These are phyloP conservation scores for Meghimatium bilineatum DNA, from an alignment of 2,888 invertebrate species.

Conservation along the genomic window DNA sequence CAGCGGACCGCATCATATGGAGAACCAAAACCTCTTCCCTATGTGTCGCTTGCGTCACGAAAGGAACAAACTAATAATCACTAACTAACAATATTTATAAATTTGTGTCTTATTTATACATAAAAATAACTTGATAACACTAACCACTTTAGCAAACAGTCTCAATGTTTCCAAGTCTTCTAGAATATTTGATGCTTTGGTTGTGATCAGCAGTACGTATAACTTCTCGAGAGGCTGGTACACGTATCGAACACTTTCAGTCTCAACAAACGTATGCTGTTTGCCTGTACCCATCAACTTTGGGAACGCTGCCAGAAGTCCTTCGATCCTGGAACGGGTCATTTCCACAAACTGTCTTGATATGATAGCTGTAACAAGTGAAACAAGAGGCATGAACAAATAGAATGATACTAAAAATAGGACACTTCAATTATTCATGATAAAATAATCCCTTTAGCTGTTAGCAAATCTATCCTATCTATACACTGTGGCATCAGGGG, in stretches of 20 bases:
- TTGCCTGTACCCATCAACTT: constrained; percentile 96
- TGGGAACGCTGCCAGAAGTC: constrained; percentile 97
- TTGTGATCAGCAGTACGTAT: constrained; percentile 97
- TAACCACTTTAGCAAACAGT: constrained; percentile 96
- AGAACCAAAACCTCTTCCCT: too few species aligned
- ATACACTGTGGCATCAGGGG: too few species aligned
- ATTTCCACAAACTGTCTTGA: constrained; percentile 99
- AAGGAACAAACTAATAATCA: too few species aligned
- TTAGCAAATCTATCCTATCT: too few species aligned
- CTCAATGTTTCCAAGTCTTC: constrained; percentile 98
- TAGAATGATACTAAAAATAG: too few species aligned
- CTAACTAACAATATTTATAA: too few species aligned
- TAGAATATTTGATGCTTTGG: constrained; percentile 97
- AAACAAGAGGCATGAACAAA: background rate
- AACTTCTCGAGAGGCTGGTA: constrained; percentile 98
- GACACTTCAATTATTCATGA: too few species aligned
- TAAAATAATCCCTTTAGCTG: too few species aligned
- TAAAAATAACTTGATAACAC: constrained; percentile 70
- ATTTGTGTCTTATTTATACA: too few species aligned
- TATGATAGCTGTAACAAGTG: constrained; percentile 86
- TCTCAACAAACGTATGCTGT: constrained; percentile 99
- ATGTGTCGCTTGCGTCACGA: too few species aligned
- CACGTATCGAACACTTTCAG: constrained; percentile 97
- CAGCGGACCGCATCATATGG: too few species aligned
- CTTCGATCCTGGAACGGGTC: constrained; percentile 98